Evolutionary conservation across 2,797 vertebrate species (phyloP), one percentile per base, ranked within the genome.

Genomic region (Poecilia wingei): DNA sequence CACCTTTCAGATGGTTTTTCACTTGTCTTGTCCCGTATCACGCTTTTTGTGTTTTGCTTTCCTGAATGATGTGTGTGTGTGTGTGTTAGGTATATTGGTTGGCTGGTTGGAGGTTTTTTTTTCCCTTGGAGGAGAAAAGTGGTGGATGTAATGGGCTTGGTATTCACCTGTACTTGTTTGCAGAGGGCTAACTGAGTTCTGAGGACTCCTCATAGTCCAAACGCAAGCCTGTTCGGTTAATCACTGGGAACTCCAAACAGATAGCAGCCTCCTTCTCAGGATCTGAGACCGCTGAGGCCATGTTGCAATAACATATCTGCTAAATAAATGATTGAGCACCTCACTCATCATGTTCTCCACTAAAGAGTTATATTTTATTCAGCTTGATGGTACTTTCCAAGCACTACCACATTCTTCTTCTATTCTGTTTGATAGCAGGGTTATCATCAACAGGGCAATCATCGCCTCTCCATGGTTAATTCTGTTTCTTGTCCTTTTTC

Each of bases 341-440:
- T 81, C 77, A 72, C 77, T 84, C 70, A 78, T 77, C 77, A 66
- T 51, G 74, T 64, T 81, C 71, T 57, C 33, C 78, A 68, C 39
- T 41, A 45, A 70, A 36, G 47, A 59, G 51, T 72, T 46, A 72
- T 87, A 55, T 85, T 74, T 83, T 79, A 86, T 89, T 90, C 64
- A 1, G 74, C 86, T 83, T 85, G 80, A 91, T 84, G 53, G 25
- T 51, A 28, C 39, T 39, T 70, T 64, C 39, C 36, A 45, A 43
- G 49, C 4, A 9, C 36, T 41, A 20, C 33, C 73, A 31, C 51
- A 73, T 12, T 36, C 51, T 28, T 46, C 20, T 59, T 83, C 41
- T 75, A 81, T 90, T 91, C 86, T 82, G 79, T 86, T 90, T 92
- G 84, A 91, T 86, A 61, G 28, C 69, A 76, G 68, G 12, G 2